Base-by-base conservation (phyloP, 35 echinoderm and acorn worm species). In the Ophiothrix spiculata region DNA sequence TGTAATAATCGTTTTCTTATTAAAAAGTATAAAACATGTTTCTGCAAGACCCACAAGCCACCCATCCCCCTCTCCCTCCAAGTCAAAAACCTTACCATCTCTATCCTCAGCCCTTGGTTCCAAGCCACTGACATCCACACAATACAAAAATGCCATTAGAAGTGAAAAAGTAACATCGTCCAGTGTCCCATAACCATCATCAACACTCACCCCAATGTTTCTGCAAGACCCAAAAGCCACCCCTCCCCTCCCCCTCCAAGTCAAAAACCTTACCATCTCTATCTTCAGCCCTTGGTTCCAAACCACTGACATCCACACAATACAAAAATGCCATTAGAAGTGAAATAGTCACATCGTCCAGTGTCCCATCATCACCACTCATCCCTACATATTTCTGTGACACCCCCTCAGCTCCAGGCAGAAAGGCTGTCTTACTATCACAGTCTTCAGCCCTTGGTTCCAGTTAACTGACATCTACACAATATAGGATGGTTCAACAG, bases 281-380 rank as follows among this genome's bases (percentile, higher is more conserved):
- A 69, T 92, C 84, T 40, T 87, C 79, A 0, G 84, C 77, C 1
- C 84, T 45, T 15, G 56, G 85, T 33, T 92, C 90, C 0, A 87
- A 8, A 1, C 21, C 36, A 33, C 90, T 79, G 10, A 82, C 60
- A 35, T 92, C 84, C 17, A 92, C 78, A 56, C 84, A 80, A 64
- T 92, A 92, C 31, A 92, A 15, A 42, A 76, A 90, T 0, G 96
- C 77, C 85, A 93, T 99, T 4, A 90, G 56, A 6, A 99, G 89
- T 8, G 96, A 74, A 31, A 98, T 11, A 2, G 88, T 87, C 14
- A 88, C 88, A 38, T 91, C 86, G 64, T 91, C 88, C 17, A 98
- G 4, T 28, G 35, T 76, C 13, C 95, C 95, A 14, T 86, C 85
- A 11, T 84, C 84, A 16, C 87, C 85, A 13, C 86, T 23, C 16